Evolutionary conservation across 2,797 vertebrate genomes (phyloP).

Genomic region (Perodicticus potto): DNA sequence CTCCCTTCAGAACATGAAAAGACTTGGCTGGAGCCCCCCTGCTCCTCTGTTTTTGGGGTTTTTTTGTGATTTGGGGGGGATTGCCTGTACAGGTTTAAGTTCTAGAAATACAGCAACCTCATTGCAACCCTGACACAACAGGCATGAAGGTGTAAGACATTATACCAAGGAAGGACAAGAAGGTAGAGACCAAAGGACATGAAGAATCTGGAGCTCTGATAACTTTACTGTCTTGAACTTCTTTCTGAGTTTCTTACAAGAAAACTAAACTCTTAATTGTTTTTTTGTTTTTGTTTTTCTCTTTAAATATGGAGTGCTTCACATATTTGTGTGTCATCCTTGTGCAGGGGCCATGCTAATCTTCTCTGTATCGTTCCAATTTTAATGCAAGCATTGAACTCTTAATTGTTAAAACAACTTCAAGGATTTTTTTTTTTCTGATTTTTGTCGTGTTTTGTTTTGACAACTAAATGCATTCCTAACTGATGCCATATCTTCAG

Average conservation of each 20-base stretch:
- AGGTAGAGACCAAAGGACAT: neutral
- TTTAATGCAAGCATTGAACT: neutral
- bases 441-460: neutral
- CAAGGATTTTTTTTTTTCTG: neutral
- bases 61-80: too few relatives aligned
- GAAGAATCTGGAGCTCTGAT: neutral
- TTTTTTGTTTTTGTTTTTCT: neutral
- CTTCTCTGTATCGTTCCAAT: too few relatives aligned
- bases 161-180: neutral
- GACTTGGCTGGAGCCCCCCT: too few relatives aligned
- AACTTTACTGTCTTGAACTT: neutral
- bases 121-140: neutral
- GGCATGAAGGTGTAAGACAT: neutral
- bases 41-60: neutral
- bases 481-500: neutral
- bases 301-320: too few relatives aligned
- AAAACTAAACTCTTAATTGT: neutral
- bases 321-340: too few relatives aligned
- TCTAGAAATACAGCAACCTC: neutral
- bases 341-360: too few relatives aligned
- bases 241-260: neutral
- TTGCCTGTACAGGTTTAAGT: neutral
- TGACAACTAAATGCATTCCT: neutral
- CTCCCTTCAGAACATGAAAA: neutral
- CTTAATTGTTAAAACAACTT: neutral